Percentiles rank a stretch among this genome's conserved stretches.
Conservation (phyloP, 2,888 invertebrate genomes). For the Nebria salina region DNA sequence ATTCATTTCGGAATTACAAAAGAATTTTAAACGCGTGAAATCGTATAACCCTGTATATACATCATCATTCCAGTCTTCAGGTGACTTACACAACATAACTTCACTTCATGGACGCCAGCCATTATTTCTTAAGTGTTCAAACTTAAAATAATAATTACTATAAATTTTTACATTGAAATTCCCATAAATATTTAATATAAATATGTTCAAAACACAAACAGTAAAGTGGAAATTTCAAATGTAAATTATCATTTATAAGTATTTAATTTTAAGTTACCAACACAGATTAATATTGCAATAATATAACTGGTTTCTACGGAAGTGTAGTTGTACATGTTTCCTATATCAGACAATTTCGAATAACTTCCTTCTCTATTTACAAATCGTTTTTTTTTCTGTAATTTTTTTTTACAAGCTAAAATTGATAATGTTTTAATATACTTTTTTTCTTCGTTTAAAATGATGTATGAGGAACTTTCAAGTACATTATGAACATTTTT, state of each 20-base stretch:
- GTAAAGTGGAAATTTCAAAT: no score
- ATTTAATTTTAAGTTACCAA: not conserved
- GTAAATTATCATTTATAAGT: no score
- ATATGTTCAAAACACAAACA: no score
- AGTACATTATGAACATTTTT: constrained; percentile 41
- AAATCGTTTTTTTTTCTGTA: constrained; percentile 25
- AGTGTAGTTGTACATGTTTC: not conserved
- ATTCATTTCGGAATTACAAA: constrained; percentile 36
- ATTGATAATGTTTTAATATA: constrained; percentile 43
- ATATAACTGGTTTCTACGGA: not conserved
- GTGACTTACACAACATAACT: constrained; percentile 22
- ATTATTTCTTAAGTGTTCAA: no score
- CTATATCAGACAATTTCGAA: constrained; percentile 14
- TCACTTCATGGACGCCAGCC: not conserved
- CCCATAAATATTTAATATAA: no score
- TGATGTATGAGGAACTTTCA: constrained; percentile 46
- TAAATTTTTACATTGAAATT: no score
- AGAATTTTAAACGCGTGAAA: constrained; percentile 41
- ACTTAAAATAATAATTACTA: no score
- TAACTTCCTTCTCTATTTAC: constrained; percentile 36
- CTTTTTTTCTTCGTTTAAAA: constrained; percentile 45
- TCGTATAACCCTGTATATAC: constrained; percentile 47
- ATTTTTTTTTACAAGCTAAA: constrained; percentile 41
- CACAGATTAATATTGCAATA: not conserved
- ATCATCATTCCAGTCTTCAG: constrained; percentile 24